Evolutionary conservation across 1,140 invertebrate species (phyloP).

Genomic region (Lordiphosa clarofinis): DNA sequence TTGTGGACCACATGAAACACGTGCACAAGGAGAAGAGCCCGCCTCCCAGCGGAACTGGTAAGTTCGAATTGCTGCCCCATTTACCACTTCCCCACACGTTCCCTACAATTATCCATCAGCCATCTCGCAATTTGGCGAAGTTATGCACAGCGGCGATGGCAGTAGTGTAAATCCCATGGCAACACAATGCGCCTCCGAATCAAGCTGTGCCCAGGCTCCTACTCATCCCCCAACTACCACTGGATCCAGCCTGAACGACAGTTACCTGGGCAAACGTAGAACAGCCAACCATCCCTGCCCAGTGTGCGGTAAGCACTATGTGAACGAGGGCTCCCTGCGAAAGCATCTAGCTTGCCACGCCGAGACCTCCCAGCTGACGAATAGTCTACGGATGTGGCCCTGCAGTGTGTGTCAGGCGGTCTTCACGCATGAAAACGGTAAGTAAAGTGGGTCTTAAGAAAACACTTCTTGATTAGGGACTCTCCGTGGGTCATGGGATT

Average conservation of each 20-base stretch:
- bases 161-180: constrained; percentile 18
- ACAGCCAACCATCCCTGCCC: constrained; percentile 96
- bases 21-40: constrained; percentile 91
- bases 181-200: constrained; percentile 34
- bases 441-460: no score
- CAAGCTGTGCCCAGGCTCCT: constrained; percentile 29
- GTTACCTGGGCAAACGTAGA: constrained; percentile 93
- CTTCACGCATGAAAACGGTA: constrained; percentile 96
- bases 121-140: constrained; percentile 40
- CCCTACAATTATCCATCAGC: constrained; percentile 5
- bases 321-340: constrained; percentile 94
- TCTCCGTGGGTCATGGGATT: no score
- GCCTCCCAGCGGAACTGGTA: constrained; percentile 93
- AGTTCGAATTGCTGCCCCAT: constrained; percentile 79
- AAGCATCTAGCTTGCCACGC: constrained; percentile 96
- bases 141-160: constrained; percentile 9
- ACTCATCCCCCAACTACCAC: constrained; percentile 10
- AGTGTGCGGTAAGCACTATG: constrained; percentile 96
- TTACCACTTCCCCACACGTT: no score
- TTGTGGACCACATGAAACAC: constrained; percentile 97
- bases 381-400: constrained; percentile 94
- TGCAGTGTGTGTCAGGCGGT: constrained; percentile 96
- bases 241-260: constrained; percentile 80
- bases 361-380: constrained; percentile 92
- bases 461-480: no score